Evolutionary conservation across 2,888 invertebrate species (phyloP).

Genomic region (Drepana falcataria): DNA sequence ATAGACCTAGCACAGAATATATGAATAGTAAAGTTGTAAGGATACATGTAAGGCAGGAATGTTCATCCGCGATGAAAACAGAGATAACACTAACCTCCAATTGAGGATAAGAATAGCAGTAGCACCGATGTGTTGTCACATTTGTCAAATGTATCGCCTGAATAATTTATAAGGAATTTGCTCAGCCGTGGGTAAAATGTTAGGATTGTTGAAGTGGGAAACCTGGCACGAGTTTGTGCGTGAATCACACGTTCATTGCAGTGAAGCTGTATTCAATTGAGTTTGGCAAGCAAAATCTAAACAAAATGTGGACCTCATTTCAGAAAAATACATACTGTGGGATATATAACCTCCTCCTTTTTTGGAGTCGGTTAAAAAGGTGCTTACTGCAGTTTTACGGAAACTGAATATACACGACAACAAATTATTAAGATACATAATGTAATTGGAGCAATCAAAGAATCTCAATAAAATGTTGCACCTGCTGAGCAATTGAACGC

Average conservation of each 20-base stretch:
- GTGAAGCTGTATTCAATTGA: slow-evolving; percentile 18
- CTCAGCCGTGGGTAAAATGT: slow-evolving; percentile 31
- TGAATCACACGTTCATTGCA: slow-evolving; percentile 40
- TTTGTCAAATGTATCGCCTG: slow-evolving; percentile 24
- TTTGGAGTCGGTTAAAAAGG: no score
- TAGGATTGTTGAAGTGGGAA: slow-evolving; percentile 41
- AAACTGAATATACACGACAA: no score
- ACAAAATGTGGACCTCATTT: slow-evolving; percentile 1
- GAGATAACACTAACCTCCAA: slow-evolving; percentile 5
- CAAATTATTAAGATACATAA: no score
- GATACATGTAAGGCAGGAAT: slow-evolving; percentile 18
- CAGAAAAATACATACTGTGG: no score
- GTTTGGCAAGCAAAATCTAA: slow-evolving; percentile 17
- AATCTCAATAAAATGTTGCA: slow-evolving; percentile 6
- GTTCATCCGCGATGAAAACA: slow-evolving; percentile 11
- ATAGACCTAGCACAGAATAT: slow-evolving; percentile 8
- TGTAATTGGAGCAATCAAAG: no score
- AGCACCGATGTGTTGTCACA: slow-evolving; percentile 8
- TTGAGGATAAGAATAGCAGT: slow-evolving; percentile 3
- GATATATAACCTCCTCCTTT: no score
- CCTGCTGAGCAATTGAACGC: slow-evolving; percentile 23
- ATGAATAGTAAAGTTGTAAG: slow-evolving; percentile 18
- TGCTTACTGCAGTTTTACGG: no score
- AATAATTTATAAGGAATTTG: slow-evolving; percentile 39
- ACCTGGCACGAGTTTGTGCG: slow-evolving; percentile 45